Base-by-base conservation (phyloP, 2,113 vertebrate species). In the Eulemur rufifrons region DNA sequence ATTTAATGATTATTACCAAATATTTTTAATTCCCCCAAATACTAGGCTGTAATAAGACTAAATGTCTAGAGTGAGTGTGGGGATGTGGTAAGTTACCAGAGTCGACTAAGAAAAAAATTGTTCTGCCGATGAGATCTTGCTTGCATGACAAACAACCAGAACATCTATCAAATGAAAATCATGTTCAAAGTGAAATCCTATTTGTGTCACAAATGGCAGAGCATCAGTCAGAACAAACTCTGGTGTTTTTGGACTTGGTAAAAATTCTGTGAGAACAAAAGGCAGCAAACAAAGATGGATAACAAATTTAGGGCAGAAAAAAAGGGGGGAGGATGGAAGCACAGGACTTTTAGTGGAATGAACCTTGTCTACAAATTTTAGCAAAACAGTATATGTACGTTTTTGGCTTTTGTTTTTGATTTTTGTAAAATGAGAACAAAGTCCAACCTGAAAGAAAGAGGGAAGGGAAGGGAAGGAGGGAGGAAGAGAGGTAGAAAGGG, bases 151-250 rank as follows among this genome's bases (percentile, higher is more conserved):
- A 96, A 91, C 83, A 78, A 63, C 66, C 45, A 86, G 77, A 86
- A 76, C 50, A 88, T 89, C 39, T 85, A 94, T 91, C 86, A 96
- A 96, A 93, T 96, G 96, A 91, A 94, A 97, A 96, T 59, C 52
- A 54, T 91, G 93, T 80, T 80, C 56, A 50, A 50, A 93, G 54
- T n/a, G n/a, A 95, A 97, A 97, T 89, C 59, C 68, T 86, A 76
- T 96, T 97, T 97, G 89, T 74, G 76, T 93, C 69, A 87, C 69
- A 93, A 97, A 96, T 25, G 94, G 8, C 42, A 80, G 73, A 86
- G 45, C 45, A 76, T 52, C 42, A 50, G 29, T 74, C 45, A 78
- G 86, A 86, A 69, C 6, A 94, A 91, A 97, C 56, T 71, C 12
- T 8, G 25, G 9, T 59, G 12, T 68, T 71, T 71, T 45, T 68